Conservation (phyloP, 2,113 vertebrate genomes). For the Lepidothrix coronata region DNA sequence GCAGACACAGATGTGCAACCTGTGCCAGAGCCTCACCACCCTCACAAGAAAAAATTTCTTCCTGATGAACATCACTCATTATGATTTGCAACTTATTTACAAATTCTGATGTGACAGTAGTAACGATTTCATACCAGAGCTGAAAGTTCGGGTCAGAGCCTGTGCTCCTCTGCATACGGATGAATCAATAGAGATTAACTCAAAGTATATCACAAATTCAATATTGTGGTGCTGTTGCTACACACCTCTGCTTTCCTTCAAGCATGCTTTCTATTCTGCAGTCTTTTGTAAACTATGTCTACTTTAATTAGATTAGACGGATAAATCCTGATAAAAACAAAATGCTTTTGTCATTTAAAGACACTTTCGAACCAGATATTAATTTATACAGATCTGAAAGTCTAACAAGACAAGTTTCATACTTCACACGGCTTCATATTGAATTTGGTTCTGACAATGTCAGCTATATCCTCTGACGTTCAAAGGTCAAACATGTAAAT, state of each 20-base stretch:
- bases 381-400: neutral
- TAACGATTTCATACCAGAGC: neutral
- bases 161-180: neutral
- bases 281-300: neutral
- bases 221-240: neutral
- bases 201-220: neutral
- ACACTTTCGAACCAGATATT: neutral
- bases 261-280: neutral
- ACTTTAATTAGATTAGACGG: constrained; percentile 10
- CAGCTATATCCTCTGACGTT: neutral
- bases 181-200: neutral
- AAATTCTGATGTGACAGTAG: neutral
- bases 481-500: constrained; percentile 30
- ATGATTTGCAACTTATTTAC: neutral
- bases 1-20: neutral
- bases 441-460: neutral
- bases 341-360: constrained; percentile 1
- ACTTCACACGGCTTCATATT: neutral
- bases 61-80: neutral
- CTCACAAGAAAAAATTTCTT: neutral
- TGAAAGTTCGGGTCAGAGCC: neutral
- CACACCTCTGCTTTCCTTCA: neutral
- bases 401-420: neutral
- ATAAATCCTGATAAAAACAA: neutral
- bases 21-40: neutral